phyloP scores from a whole-genome alignment of 1,140 invertebrate species.

The Drosophila kepulauana region DNA sequence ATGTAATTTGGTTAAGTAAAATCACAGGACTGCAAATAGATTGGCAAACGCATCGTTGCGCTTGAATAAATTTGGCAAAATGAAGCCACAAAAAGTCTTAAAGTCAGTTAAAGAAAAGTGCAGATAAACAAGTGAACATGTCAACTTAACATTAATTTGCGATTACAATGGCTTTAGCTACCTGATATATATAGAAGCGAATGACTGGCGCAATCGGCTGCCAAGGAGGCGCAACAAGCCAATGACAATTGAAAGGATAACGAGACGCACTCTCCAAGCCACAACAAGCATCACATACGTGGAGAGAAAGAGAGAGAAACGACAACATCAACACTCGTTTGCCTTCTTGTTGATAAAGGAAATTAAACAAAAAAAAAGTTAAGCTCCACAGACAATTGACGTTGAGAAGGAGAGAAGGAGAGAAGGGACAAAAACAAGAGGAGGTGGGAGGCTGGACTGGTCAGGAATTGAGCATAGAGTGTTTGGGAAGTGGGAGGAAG shows the following conservation, averaged over 20 bases:
- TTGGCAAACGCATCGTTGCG: slow-evolving; percentile 27
- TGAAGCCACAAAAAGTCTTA: neutral
- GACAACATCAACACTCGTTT: slow-evolving; percentile 32
- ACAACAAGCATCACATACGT: slow-evolving; percentile 1
- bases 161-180: slow-evolving; percentile 66
- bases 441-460: slow-evolving; percentile 25
- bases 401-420: slow-evolving; percentile 11
- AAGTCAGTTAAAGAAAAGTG: neutral
- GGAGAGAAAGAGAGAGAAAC: neutral
- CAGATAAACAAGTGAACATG: slow-evolving; percentile 25
- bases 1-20: slow-evolving; percentile 72
- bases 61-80: slow-evolving; percentile 43
- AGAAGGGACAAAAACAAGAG: neutral
- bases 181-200: slow-evolving; percentile 5
- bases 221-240: slow-evolving; percentile 69
- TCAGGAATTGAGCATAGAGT: slow-evolving; percentile 13
- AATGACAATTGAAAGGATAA: slow-evolving; percentile 78
- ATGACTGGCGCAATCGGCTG: neutral
- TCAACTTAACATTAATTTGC: slow-evolving; percentile 69
- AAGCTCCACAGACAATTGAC: slow-evolving; percentile 78
- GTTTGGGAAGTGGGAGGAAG: too few species aligned
- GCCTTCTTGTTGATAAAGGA: slow-evolving; percentile 74
- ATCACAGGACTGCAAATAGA: slow-evolving; percentile 49
- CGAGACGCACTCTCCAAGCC: slow-evolving; percentile 41
- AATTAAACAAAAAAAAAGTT: slow-evolving; percentile 77